A percentile compares a stretch with the other conserved stretches of the same genome.
phyloP scores from a whole-genome alignment of 2,113 vertebrate species.

The Sander vitreus region DNA sequence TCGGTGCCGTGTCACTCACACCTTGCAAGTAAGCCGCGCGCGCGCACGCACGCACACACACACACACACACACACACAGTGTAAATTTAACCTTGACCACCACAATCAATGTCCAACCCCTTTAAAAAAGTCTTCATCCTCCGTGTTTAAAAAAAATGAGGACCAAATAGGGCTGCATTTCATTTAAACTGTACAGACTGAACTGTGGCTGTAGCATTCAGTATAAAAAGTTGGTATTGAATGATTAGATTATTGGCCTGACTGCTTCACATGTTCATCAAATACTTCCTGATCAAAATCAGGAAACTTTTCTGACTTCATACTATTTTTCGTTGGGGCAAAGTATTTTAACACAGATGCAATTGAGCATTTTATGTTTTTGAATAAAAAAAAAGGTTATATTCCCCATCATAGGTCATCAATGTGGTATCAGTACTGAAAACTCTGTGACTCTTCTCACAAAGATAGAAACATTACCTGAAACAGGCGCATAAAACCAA shows the following conservation, averaged over 20 bases:
- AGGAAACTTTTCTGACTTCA: not conserved
- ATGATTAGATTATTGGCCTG: not conserved
- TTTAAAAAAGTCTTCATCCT: not conserved
- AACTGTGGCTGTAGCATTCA: not conserved
- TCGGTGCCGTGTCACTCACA: slow-evolving; percentile 49
- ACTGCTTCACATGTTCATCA: not conserved
- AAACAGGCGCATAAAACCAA: slow-evolving; percentile 2
- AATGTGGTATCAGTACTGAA: not conserved
- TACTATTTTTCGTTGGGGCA: no score
- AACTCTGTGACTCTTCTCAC: not conserved
- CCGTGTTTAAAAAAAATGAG: not conserved
- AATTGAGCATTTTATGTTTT: not conserved
- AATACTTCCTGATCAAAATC: not conserved
- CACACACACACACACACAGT: no score
- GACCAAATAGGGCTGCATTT: not conserved
- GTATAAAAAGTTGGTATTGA: not conserved
- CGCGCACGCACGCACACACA: not conserved
- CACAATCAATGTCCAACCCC: not conserved
- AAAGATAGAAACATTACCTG: not conserved
- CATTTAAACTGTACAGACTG: not conserved
- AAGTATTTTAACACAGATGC: not conserved
- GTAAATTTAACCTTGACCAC: no score
- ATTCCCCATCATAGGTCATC: no score
- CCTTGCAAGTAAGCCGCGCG: not conserved
- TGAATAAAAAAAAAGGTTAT: no score